These are phyloP conservation scores for Phylloscopus trochilus DNA, from an alignment of 2,113 vertebrate genomes.

Conservation along the genomic window DNA sequence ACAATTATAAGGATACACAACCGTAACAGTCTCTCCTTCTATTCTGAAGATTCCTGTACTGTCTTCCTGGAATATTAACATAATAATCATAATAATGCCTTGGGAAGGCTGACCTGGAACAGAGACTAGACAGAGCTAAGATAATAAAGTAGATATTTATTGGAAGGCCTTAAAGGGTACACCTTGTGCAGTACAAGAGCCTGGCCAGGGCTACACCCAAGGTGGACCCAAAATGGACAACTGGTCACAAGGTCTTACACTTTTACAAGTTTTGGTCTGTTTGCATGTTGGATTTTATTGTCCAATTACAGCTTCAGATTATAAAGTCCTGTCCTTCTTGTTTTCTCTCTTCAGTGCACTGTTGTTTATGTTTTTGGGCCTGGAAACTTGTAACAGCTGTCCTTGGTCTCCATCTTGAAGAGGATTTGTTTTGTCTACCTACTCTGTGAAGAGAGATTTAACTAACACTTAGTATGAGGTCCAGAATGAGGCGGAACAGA, in stretches of 20 bases:
- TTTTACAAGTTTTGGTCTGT: neutral
- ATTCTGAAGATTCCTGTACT: neutral
- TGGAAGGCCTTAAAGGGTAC: neutral
- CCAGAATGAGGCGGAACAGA: neutral
- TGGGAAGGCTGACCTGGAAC: neutral
- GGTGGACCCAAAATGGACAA: neutral
- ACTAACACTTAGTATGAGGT: neutral
- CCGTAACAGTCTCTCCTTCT: neutral
- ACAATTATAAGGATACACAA: neutral
- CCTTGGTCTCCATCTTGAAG: neutral
- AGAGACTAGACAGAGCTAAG: neutral
- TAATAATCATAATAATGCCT: neutral
- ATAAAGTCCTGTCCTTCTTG: neutral
- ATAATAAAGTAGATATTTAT: neutral
- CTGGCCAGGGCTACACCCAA: neutral
- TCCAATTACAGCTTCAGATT: neutral
- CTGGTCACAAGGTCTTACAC: neutral
- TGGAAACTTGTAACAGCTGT: neutral
- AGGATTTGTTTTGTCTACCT: neutral
- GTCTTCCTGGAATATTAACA: neutral
- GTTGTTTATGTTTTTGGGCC: neutral
- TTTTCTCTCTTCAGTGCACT: neutral
- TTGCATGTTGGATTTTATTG: neutral
- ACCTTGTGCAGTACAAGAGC: neutral
- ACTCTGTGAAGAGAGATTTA: neutral